phyloP scores from a whole-genome alignment of 2,797 vertebrate genomes.

The Lepilemur septentrionalis region DNA sequence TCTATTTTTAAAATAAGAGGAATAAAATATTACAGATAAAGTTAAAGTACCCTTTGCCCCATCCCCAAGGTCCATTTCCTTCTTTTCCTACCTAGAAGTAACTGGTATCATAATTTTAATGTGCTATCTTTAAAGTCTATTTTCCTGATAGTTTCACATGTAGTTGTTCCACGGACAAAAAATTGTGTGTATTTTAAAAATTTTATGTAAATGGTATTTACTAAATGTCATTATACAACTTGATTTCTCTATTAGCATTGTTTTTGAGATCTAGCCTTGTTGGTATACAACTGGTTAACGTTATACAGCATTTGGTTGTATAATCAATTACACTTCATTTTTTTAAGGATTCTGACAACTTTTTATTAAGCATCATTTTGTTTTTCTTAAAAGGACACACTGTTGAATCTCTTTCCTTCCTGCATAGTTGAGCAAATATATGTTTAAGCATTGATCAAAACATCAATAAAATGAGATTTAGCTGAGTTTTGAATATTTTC shows the following conservation, averaged over 20 bases:
- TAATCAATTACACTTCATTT: background rate
- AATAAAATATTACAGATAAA: background rate
- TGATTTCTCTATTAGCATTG: background rate
- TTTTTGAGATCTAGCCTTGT: background rate
- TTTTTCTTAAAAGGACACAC: background rate
- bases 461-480: background rate
- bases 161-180: background rate
- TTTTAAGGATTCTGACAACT: too few relatives aligned
- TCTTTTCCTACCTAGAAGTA: background rate
- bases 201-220: background rate
- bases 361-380: background rate
- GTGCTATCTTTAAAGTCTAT: background rate
- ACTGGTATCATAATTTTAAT: slow-evolving; percentile 11
- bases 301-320: background rate
- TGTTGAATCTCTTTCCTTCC: background rate
- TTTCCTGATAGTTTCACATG: slow-evolving; percentile 30
- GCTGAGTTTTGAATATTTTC: background rate
- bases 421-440: background rate
- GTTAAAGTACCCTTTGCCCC: background rate
- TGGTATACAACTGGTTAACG: background rate
- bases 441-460: background rate
- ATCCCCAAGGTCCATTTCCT: slow-evolving; percentile 19
- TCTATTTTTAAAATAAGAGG: background rate
- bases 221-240: background rate
- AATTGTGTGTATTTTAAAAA: background rate